A percentile compares a stretch with the other conserved stretches of the same genome.
phyloP scores from a whole-genome alignment of 2,888 invertebrate species.

The Leucozona laternaria region DNA sequence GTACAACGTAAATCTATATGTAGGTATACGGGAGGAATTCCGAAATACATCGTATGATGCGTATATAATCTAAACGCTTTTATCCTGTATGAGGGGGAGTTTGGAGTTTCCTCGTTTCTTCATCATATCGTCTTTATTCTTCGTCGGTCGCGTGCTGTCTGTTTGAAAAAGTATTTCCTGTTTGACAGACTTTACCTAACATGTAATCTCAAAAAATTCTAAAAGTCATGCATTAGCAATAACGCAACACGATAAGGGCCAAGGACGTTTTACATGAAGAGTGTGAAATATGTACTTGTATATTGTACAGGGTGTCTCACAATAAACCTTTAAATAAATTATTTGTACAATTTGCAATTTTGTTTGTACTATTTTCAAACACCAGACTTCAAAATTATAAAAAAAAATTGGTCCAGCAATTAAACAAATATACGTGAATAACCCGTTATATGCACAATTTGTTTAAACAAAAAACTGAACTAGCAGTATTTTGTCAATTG shows the following conservation, averaged over 20 bases:
- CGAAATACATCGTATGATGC: slow-evolving; percentile 65
- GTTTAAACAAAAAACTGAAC: too few relatives aligned
- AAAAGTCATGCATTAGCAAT: slow-evolving; percentile 73
- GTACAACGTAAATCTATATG: background rate
- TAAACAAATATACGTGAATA: too few relatives aligned
- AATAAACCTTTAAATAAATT: too few relatives aligned
- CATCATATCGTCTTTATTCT: slow-evolving; percentile 6
- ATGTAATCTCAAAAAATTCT: slow-evolving; percentile 63
- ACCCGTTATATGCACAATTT: too few relatives aligned
- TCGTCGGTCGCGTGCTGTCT: slow-evolving; percentile 42
- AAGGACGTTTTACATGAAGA: slow-evolving; percentile 39
- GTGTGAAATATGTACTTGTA: background rate
- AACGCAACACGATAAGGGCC: slow-evolving; percentile 68
- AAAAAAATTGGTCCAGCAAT: too few relatives aligned
- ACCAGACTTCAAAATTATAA: too few relatives aligned
- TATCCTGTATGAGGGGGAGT: slow-evolving; percentile 26
- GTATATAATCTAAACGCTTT: slow-evolving; percentile 67
- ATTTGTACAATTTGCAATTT: too few relatives aligned
- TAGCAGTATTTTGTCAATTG: too few relatives aligned
- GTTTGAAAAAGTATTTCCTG: slow-evolving; percentile 57
- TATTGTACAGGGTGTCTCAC: background rate
- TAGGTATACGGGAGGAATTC: slow-evolving; percentile 45
- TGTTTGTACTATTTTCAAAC: too few relatives aligned
- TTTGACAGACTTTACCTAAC: slow-evolving; percentile 66
- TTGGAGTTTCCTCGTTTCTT: background rate